Evolutionary conservation across 2,797 vertebrate species (phyloP), one percentile per base, ranked within the genome.

Genomic region (Coluber constrictor): DNA sequence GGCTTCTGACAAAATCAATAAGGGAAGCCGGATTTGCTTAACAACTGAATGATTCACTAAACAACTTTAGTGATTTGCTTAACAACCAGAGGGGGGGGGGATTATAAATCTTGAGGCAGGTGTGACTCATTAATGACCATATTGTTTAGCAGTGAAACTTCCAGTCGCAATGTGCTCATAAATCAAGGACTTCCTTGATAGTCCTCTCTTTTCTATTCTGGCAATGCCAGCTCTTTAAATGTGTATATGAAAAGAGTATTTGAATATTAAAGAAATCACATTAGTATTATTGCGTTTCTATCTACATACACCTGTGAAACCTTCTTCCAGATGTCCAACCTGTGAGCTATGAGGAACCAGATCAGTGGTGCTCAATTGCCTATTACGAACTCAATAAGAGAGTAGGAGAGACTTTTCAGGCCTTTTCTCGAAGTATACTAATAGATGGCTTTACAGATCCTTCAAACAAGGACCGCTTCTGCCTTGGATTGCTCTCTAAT

Each of bases 311-410:
- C n/a, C 56, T 83, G 90, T 94, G 93, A 87, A 47, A 5, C 94
- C 93, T 94, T 93, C 90, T 94, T 95, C 4, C 95, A 99, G 99
- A 99, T 89, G 97, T 99, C 89, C 98, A 98, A 79, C 99, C 99
- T 0, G 99, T 99, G 79, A 99, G 99, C 94, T 99, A 99, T 1
- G 99, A 99, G 95, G 99, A 99, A 91, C 99, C 99, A 0, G 98
- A 99, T 96, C 98, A 99, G 47, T 99, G 99, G 99, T 99, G 99
- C 95, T 99, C 99, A 0, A 98, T 99, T 12, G 99, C 99, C 6
- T 99, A 99, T 97, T 99, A 99, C 55, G 99, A 99, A 97, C 98
- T 99, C 93, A 99, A 99, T 97, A 99, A 99, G 96, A 97, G 99
- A 0, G 98, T 99, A 5, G 99, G 99, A 1, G 99, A 99, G 97